Evolutionary conservation across 2,888 invertebrate genomes (phyloP).

Genomic region (Callyntrura sp.): DNA sequence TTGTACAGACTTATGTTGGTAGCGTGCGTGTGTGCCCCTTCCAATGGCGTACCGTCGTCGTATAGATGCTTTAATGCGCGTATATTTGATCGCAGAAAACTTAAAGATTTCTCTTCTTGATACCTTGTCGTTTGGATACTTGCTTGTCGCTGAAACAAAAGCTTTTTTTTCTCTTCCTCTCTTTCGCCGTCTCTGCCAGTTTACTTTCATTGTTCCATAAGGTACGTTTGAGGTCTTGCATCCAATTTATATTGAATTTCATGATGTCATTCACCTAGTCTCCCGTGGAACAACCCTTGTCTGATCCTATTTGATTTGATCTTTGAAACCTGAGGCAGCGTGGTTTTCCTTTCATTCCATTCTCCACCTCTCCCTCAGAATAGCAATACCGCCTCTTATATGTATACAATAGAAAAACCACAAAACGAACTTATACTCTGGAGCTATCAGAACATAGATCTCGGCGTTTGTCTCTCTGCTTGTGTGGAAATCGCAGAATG

Average conservation of each 20-base stretch:
- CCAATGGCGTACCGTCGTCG: neutral
- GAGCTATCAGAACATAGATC: conserved; percentile 3
- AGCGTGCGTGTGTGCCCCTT: neutral
- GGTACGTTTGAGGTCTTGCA: conserved; percentile 55
- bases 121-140: conserved; percentile 54
- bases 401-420: neutral
- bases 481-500: conserved; percentile 22
- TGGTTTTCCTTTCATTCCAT: conserved; percentile 48
- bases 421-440: conserved; percentile 1
- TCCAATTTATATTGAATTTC: conserved; percentile 76
- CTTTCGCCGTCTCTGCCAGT: neutral
- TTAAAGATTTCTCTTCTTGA: conserved; percentile 52
- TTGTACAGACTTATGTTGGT: neutral
- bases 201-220: conserved; percentile 67
- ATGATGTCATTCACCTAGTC: conserved; percentile 73
- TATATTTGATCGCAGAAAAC: neutral
- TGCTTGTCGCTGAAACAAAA: conserved; percentile 47
- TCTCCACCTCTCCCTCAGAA: neutral
- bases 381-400: neutral
- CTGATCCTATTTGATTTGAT: conserved; percentile 73
- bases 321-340: conserved; percentile 56
- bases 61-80: neutral
- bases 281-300: conserved; percentile 66
- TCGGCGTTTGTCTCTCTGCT: neutral
- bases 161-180: conserved; percentile 21